phyloP scores from a whole-genome alignment of 2,888 invertebrate genomes.

The Drosophila ezoana region DNA sequence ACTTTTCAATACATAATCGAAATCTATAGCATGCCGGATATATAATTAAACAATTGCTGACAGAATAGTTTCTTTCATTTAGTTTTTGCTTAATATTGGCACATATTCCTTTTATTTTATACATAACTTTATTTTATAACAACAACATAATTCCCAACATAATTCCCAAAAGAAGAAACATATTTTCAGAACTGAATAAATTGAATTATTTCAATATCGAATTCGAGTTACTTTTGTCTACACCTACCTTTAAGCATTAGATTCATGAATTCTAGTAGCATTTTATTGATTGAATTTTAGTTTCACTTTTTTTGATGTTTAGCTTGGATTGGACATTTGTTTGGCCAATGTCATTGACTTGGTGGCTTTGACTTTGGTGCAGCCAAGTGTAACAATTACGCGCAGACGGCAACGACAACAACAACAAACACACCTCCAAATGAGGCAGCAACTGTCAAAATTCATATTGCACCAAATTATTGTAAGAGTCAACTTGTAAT shows the following conservation, averaged over 20 bases:
- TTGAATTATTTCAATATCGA: too few species aligned
- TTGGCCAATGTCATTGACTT: conserved; percentile 74
- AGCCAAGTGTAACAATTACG: conserved; percentile 69
- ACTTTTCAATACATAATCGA: too few species aligned
- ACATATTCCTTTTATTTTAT: too few species aligned
- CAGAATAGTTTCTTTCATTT: too few species aligned
- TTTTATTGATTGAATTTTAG: conserved; percentile 34
- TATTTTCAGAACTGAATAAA: too few species aligned
- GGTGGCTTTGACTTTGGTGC: conserved; percentile 74
- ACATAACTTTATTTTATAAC: too few species aligned
- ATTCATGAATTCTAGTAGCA: conserved; percentile 1
- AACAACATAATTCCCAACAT: too few species aligned
- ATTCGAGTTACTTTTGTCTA: not conserved
- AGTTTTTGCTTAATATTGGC: too few species aligned
- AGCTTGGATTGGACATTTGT: conserved; percentile 35
- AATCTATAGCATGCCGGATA: too few species aligned
- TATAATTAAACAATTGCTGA: too few species aligned
- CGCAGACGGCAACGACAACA: conserved; percentile 37
- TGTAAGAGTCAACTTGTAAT: conserved; percentile 33
- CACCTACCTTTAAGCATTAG: too few species aligned
- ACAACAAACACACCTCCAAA: conserved; percentile 43
- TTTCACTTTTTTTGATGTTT: conserved; percentile 23
- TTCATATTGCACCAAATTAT: conserved; percentile 69
- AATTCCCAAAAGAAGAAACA: too few species aligned
- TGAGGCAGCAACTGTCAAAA: conserved; percentile 46